Percentiles rank a stretch among this genome's conserved stretches.
These are phyloP conservation scores for Lissocephala sabroskyi DNA, from an alignment of 2,888 invertebrate genomes.

Conservation along the genomic window DNA sequence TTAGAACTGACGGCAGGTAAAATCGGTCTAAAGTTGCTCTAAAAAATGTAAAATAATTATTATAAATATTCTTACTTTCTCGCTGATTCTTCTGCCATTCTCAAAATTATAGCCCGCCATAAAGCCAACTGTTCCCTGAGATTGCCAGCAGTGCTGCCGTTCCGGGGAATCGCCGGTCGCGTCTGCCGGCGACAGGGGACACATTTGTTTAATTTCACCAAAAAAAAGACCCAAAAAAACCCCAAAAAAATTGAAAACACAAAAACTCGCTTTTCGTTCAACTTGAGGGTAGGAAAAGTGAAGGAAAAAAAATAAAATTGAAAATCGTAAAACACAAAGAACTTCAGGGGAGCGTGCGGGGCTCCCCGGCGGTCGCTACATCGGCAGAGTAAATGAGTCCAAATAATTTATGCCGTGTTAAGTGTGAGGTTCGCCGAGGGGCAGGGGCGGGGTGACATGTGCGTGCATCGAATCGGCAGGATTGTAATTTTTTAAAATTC, in stretches of 20 bases:
- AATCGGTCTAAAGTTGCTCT: no score
- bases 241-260: slow-evolving; percentile 36
- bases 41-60: no score
- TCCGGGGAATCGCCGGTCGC: slow-evolving; percentile 14
- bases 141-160: slow-evolving; percentile 6
- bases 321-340: slow-evolving; percentile 46
- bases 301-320: slow-evolving; percentile 34
- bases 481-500: slow-evolving; percentile 51
- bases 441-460: slow-evolving; percentile 32
- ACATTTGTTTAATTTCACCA: slow-evolving; percentile 68
- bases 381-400: slow-evolving; percentile 57
- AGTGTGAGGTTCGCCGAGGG: slow-evolving; percentile 25
- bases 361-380: slow-evolving; percentile 20
- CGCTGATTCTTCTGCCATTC: no score
- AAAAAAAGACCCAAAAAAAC: slow-evolving; percentile 39
- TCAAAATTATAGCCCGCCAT: slow-evolving; percentile 30
- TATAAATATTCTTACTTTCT: no score
- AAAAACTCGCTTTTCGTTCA: slow-evolving; percentile 19
- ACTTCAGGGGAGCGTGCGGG: no score
- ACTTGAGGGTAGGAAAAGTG: slow-evolving; percentile 45
- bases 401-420: slow-evolving; percentile 54
- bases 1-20: no score
- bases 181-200: slow-evolving; percentile 69
- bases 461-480: slow-evolving; percentile 47
- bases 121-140: slow-evolving; percentile 14